These are phyloP conservation scores for Leptinotarsa haldemani DNA, from an alignment of 2,888 invertebrate genomes.

Conservation along the genomic window DNA sequence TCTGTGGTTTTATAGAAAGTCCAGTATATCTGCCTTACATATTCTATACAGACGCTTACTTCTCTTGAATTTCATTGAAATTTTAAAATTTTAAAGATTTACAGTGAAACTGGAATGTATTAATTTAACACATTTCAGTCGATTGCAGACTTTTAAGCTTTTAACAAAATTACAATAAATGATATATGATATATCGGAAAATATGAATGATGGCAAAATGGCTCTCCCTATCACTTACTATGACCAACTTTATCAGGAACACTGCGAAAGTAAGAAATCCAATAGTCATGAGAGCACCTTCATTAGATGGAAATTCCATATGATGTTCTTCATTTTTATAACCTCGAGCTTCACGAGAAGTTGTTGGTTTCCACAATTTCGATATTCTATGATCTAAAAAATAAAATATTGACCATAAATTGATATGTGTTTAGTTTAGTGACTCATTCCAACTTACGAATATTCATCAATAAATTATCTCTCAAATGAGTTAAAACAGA, in stretches of 20 bases:
- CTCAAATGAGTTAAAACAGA: conserved; percentile 71
- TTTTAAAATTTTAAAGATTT: too few species aligned
- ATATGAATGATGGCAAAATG: too few species aligned
- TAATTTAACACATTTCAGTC: too few species aligned
- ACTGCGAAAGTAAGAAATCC: conserved; percentile 88
- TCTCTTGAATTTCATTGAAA: too few species aligned
- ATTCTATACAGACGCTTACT: too few species aligned
- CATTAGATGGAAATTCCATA: conserved; percentile 83
- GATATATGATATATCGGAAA: too few species aligned
- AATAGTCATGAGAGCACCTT: conserved; percentile 84
- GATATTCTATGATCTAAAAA: conserved; percentile 45
- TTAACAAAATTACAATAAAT: too few species aligned
- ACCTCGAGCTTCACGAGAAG: conserved; percentile 51
- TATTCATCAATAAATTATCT: conserved; percentile 72
- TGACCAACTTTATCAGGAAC: conserved; percentile 83
- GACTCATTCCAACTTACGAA: conserved; percentile 69
- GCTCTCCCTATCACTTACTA: conserved; percentile 70
- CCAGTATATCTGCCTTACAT: too few species aligned
- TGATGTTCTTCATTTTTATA: conserved; percentile 64
- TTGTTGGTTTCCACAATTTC: conserved; percentile 45
- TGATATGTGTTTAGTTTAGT: too few species aligned
- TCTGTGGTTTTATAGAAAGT: too few species aligned
- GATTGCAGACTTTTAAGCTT: too few species aligned
- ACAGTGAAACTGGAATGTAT: too few species aligned
- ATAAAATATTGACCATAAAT: not conserved